Base-by-base conservation (phyloP, 2,888 invertebrate genomes). In the Arrhopalites spinosus region DNA sequence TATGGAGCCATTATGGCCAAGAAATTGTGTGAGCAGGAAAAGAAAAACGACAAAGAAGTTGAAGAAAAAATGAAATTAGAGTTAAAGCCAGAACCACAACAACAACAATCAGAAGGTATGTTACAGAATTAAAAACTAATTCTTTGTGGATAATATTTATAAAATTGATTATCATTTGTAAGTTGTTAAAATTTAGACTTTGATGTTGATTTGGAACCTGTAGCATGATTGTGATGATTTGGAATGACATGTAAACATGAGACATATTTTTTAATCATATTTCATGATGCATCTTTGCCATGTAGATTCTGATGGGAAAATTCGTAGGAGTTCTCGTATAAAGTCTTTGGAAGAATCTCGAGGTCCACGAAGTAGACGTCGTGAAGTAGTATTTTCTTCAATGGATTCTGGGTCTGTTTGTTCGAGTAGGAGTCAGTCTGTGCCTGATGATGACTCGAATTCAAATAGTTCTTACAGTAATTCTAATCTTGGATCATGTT, bases 291-390 rank as follows among this genome's bases (percentile, higher is more conserved):
- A 47, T 7, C 47, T 47, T n/a, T n/a, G n/a, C n/a, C n/a, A n/a
- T n/a, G n/a, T n/a, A n/a, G 79, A 78, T 70, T 63, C 61, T 45
- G 81, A 81, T 43, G 73, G 53, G 25, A 81, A 76, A 76, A 78
- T 82, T 25, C 73, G 82, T 61, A 74, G 82, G 56, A 82, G 82
- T 66, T 80, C 82, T 1, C 70, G 82, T 53, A 82, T 82, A 25
- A 81, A 80, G 63, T 80, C 81, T 2, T 70, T 81, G 30, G 82
- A 82, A 75, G 77, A 76, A 43, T 77, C 78, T 66, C 30, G 80
- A 20, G 80, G 80, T 8, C 56, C 70, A 23, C 30, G 76, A 45
- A 78, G 75, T 25, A 77, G 79, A 47, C 50, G 82, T 59, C n/a
- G n/a, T n/a, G 82, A 82, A 74, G 81, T 82, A 23, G 82, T 82